These are phyloP conservation scores for Nephrotoma flavescens DNA, from an alignment of 2,888 invertebrate species.

Conservation along the genomic window DNA sequence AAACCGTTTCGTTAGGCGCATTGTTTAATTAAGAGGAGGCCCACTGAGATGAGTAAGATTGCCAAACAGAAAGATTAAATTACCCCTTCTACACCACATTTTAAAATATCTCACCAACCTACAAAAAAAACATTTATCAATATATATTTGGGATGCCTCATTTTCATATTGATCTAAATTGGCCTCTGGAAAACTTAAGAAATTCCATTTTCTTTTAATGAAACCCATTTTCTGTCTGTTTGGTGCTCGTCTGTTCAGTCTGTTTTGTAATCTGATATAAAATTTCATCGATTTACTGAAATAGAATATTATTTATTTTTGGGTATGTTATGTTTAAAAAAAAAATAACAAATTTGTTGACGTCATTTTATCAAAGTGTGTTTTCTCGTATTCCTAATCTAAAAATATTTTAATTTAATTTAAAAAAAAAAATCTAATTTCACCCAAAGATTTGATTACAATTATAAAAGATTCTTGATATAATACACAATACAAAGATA, in stretches of 20 bases:
- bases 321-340: background rate
- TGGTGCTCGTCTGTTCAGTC: background rate
- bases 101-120: too few relatives aligned
- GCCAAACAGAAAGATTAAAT: too few relatives aligned
- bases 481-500: background rate
- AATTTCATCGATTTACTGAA: conserved; percentile 2
- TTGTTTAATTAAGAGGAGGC: too few relatives aligned
- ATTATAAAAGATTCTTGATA: background rate
- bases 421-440: background rate
- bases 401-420: background rate
- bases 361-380: background rate
- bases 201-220: background rate
- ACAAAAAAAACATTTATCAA: too few relatives aligned
- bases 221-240: background rate
- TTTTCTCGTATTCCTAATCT: background rate
- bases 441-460: background rate
- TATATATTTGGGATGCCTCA: too few relatives aligned
- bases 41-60: too few relatives aligned
- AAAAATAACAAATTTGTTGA: background rate
- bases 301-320: conserved; percentile 2
- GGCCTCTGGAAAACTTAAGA: background rate
- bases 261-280: background rate
- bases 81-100: too few relatives aligned
- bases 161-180: background rate
- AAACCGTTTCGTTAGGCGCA: too few relatives aligned